Conservation (phyloP, 2,113 vertebrate species). For the Otis tarda region DNA sequence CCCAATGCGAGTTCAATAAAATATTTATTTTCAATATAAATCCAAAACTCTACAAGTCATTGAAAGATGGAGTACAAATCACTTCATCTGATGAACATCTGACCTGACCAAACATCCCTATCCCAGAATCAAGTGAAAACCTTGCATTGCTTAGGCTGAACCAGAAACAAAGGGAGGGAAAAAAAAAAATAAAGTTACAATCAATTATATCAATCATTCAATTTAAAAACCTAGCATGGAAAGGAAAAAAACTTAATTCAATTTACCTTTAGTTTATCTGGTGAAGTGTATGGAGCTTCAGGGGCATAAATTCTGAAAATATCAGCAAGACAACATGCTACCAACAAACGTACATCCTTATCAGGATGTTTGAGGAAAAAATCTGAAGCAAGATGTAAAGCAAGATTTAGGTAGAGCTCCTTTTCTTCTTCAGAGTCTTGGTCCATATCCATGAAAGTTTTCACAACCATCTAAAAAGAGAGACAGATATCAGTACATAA, state of each 20-base stretch:
- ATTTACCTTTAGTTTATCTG: slow-evolving; percentile 95
- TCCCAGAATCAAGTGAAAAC: neutral
- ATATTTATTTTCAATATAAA: neutral
- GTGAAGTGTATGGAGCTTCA: slow-evolving; percentile 96
- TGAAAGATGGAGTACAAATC: neutral
- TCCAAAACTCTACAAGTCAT: neutral
- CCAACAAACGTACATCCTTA: slow-evolving; percentile 96
- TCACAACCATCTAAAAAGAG: slow-evolving; percentile 92
- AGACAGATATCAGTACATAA: neutral
- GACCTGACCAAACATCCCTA: neutral
- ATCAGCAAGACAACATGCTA: slow-evolving; percentile 97
- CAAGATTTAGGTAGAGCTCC: slow-evolving; percentile 94
- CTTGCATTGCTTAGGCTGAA: neutral
- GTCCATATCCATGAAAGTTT: slow-evolving; percentile 99
- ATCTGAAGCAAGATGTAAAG: slow-evolving; percentile 96
- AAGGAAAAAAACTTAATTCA: neutral
- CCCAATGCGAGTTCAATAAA: neutral
- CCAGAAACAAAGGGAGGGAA: neutral
- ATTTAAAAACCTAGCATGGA: neutral
- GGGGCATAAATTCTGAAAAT: slow-evolving; percentile 99
- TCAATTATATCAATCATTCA: neutral
- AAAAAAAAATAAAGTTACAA: neutral
- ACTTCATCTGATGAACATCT: neutral
- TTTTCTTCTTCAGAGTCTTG: slow-evolving; percentile 99
- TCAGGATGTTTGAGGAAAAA: slow-evolving; percentile 99